Conservation (phyloP, 2,113 vertebrate genomes). For the Halcyon senegalensis region DNA sequence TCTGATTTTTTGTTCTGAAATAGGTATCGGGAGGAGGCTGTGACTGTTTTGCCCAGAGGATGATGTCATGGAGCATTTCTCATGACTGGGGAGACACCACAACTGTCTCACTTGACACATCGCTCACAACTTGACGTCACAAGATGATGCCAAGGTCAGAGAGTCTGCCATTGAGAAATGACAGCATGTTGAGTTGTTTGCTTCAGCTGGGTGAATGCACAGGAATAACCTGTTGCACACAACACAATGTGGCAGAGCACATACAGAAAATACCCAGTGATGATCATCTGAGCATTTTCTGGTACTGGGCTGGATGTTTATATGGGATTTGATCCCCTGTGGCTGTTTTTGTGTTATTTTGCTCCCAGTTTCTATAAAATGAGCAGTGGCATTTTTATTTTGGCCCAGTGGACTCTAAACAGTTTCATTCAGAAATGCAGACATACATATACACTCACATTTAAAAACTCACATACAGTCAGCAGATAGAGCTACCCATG, state of each 20-base stretch:
- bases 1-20: not conserved
- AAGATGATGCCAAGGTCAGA: not conserved
- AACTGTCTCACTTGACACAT: not conserved
- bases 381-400: not conserved
- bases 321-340: not conserved
- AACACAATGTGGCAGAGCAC: not conserved
- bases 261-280: not conserved
- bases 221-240: not conserved
- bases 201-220: not conserved
- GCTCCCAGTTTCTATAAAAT: not conserved
- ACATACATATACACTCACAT: not conserved
- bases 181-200: not conserved
- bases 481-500: not conserved
- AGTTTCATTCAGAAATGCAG: not conserved
- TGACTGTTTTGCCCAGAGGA: not conserved
- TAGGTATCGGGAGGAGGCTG: not conserved
- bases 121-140: not conserved
- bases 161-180: not conserved
- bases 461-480: not conserved
- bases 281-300: not conserved
- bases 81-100: not conserved
- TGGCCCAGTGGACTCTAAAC: not conserved
- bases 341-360: not conserved
- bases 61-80: not conserved
- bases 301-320: not conserved